Percentiles rank a stretch among this genome's conserved stretches.
Evolutionary conservation across 2,888 invertebrate species (phyloP).

Genomic region (Craniophora ligustri): DNA sequence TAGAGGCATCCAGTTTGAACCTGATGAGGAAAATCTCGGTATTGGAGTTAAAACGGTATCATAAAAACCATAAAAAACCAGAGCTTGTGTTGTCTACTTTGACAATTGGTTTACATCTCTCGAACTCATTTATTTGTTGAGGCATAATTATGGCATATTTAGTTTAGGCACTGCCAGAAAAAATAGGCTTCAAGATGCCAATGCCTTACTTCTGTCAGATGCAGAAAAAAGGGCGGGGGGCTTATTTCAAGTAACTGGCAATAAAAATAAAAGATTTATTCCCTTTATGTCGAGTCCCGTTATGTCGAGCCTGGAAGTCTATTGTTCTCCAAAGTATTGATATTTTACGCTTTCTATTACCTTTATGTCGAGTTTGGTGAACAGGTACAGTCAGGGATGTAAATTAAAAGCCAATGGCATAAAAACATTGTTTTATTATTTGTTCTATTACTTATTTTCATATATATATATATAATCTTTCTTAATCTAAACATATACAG

Average conservation of each 20-base stretch:
- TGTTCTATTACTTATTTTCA: no score
- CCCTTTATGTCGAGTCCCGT: no score
- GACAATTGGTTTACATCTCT: constrained; percentile 28
- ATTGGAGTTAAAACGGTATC: constrained; percentile 50
- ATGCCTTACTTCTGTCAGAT: background rate
- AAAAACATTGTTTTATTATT: no score
- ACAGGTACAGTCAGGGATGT: no score
- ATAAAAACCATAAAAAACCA: constrained; percentile 3
- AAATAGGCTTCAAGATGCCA: background rate
- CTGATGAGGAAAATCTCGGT: constrained; percentile 9
- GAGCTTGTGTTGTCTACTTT: constrained; percentile 37
- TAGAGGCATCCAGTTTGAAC: constrained; percentile 16
- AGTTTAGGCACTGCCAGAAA: background rate
- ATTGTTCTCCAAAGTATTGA: no score
- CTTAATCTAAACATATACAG: no score
- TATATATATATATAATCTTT: no score
- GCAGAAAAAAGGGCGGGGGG: background rate
- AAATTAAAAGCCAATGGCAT: no score
- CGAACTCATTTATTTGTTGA: constrained; percentile 5
- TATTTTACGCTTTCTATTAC: no score
- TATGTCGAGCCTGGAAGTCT: no score
- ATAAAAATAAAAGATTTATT: no score
- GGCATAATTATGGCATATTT: background rate
- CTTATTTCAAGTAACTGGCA: background rate
- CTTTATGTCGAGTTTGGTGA: no score